Evolutionary conservation across 2,797 vertebrate genomes (phyloP), one percentile per base, ranked within the genome.

Genomic region (Oryzias dopingdopingensis): DNA sequence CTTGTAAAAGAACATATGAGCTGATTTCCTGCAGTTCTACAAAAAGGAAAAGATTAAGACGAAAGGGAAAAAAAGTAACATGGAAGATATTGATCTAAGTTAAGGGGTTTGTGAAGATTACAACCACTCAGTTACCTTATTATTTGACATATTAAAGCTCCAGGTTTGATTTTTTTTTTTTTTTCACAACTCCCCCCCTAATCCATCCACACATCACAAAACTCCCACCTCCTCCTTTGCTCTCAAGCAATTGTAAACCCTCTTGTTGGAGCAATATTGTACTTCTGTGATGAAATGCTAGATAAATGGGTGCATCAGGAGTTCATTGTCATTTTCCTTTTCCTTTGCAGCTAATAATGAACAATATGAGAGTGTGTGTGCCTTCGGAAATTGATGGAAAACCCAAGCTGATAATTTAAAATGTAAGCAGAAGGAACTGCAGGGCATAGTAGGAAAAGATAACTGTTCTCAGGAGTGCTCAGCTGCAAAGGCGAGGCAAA

Each of bases 1-100:
- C 53, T 59, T 72, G 62, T 67, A 72, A 70, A 68, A 50, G 62
- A 78, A 51, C 56, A 68, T 29, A 58, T 32, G 48, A 24, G 4
- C 48, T 65, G 52, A 82, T 84, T 80, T 88, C 32, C 26, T 29
- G 74, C 73, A 88, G 87, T 83, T 83, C 77, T n/a, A 62, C 24
- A 56, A 8, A 81, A 65, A 13, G n/a, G 23, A 15, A 15, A 43
- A 50, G 43, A 16, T 49, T n/a, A 52, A 69, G 49, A 52, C 56
- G 68, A 59, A 42, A 47, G 47, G 7, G 49, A 44, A 61, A 56
- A 55, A 62, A 47, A 40, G 14, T 12, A 12, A 40, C 53, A 52
- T 13, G 16, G 52, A 49, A 61, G 72, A 76, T 77, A 71, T 29
- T 62, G 57, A 65, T 62, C 4, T 47, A 69, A 67, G 58, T 67